Conservation (phyloP, 2,888 invertebrate species). For the Tipula unca region DNA sequence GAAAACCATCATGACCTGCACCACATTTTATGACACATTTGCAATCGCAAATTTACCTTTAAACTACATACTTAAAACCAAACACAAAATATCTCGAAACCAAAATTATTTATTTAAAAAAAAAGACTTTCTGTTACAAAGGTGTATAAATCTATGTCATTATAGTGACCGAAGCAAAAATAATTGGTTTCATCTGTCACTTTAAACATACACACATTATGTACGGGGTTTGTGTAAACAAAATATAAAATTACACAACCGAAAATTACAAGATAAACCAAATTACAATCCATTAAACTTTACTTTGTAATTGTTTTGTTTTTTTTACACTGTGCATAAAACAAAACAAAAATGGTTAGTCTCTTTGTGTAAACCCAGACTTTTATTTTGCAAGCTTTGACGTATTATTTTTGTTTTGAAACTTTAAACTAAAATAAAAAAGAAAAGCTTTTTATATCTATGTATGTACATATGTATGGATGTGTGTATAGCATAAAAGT, state of each 20-base stretch:
- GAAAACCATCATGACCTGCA: too few species aligned
- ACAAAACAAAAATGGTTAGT: background rate
- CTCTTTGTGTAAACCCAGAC: background rate
- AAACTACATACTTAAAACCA: too few species aligned
- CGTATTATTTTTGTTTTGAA: background rate
- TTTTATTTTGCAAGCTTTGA: background rate
- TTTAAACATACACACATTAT: background rate
- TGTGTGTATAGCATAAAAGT: too few species aligned
- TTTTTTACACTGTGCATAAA: background rate
- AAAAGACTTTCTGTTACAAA: too few species aligned
- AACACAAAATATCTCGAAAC: too few species aligned
- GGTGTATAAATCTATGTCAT: too few species aligned
- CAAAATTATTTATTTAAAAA: too few species aligned
- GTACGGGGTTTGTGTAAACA: too few species aligned
- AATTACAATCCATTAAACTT: background rate
- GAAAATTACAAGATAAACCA: background rate
- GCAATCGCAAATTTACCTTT: too few species aligned
- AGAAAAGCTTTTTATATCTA: background rate
- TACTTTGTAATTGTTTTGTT: background rate
- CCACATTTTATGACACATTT: too few species aligned
- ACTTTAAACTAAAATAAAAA: background rate
- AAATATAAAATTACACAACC: background rate
- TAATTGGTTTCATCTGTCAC: background rate
- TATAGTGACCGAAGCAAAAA: background rate
- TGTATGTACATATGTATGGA: too few species aligned